Evolutionary conservation across 1,140 invertebrate genomes (phyloP), one percentile per base, ranked within the genome.

Genomic region (Drosophila ambigua): DNA sequence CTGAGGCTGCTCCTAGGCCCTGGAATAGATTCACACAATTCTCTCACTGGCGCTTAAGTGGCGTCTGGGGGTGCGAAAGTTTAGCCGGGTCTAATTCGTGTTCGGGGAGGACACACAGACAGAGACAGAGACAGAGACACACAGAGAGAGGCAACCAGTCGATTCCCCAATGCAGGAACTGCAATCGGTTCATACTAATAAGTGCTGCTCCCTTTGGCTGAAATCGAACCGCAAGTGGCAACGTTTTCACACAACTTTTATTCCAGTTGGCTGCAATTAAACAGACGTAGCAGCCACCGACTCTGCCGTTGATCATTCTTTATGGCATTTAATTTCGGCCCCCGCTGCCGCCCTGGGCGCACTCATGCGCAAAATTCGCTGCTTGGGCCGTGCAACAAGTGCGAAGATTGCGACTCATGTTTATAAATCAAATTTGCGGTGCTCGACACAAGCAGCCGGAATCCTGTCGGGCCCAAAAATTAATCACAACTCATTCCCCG

Each of bases 391-490:
- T 31, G 46, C 77, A 80, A 79, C 77, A 79, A 79, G 77, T 80
- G 72, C 43, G 49, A 28, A 50, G 35, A 57, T 53, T 65, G 24
- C 64, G 64, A 50, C 68, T 68, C 77, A 71, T 79, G 77, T 71
- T 76, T 76, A 80, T 79, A 79, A 79, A 79, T 79, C 77, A 80
- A 80, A 80, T 75, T 50, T 55, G 64, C 55, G 61, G 45, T 51
- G 68, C 59, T 62, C 54, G 58, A 54, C 20, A 61, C 13, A n/a
- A 8, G 43, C 31, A 9, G 49, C 41, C 50, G 39, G 39, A 66
- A 72, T 67, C 15, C 59, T 45, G 59, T 31, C 49, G 8, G 63
- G 15, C 51, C 43, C 43, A 58, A 79, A 72, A 66, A 69, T 71
- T 80, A 76, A 79, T 80, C 77, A 80, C 77, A 80, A 64, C 59